Base-by-base conservation (phyloP, 2,113 vertebrate genomes). In the Ictidomys tridecemlineatus region DNA sequence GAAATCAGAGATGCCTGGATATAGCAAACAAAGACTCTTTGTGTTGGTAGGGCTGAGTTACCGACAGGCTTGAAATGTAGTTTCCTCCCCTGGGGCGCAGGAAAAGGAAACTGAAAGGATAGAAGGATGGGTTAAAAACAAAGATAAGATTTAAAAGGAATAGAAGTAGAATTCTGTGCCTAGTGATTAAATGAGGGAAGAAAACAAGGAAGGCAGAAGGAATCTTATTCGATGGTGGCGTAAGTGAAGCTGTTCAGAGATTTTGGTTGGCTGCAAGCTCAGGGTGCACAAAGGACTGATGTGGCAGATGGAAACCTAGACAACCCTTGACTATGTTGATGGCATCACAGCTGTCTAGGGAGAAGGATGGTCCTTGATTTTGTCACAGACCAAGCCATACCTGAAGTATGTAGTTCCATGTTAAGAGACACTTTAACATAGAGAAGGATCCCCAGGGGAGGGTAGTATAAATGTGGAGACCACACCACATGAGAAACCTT, bases 11-110 rank as follows among this genome's bases (percentile, higher is more conserved):
- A 17, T 0, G 1, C 26, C 77, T 56, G 67, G 82, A 37, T 83
- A 9, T 18, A 69, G 61, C 72, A 67, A 85, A 96, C 96, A 95
- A 97, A 74, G 85, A 88, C 85, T 58, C 63, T 78, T 58, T 95
- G 86, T 95, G 93, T 82, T 16, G 9, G 20, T 51, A 37, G 30
- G 37, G 67, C 72, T 45, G 58, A 91, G 73, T 96, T 82, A 96
- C 85, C 65, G 89, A 93, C 77, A 58, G 73, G 67, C 93, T 82
- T 94, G 94, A 93, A 92, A 91, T 94, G 77, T 85, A 78, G 69
- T 91, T 83, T 97, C 82, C 56, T 85, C 32, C 61, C 63, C 80
- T 56, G 85, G 67, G 74, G 65, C 63, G 48, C 53, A 72, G 67
- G 58, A 30, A 67, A 85, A 48, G 34, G 70, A 93, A 94, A 67